A percentile compares a stretch with the other conserved stretches of the same genome.
phyloP scores from a whole-genome alignment of 2,113 vertebrate genomes.

The Onychostruthus taczanowskii region DNA sequence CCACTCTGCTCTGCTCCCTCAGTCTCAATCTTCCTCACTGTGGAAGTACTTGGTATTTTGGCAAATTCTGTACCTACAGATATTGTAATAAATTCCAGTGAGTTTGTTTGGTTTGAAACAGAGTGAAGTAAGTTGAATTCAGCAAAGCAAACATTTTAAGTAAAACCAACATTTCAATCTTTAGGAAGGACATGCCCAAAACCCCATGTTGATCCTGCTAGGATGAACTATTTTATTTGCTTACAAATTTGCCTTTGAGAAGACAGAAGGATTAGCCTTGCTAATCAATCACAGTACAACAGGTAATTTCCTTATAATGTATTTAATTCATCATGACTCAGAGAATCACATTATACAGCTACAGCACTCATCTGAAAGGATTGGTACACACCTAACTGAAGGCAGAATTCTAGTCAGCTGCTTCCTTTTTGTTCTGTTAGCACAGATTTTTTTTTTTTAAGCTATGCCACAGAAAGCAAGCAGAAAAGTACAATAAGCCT shows the following conservation, averaged over 20 bases:
- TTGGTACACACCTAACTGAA: background rate
- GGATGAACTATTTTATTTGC: background rate
- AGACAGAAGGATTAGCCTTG: background rate
- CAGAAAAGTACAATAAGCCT: background rate
- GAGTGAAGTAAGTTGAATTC: background rate
- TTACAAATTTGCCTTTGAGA: fast-evolving
- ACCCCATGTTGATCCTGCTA: background rate
- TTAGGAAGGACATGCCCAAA: background rate
- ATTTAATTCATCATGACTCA: background rate
- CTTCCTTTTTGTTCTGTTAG: background rate
- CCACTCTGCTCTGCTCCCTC: conserved; percentile 48
- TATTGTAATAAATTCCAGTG: background rate
- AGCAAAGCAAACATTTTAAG: background rate
- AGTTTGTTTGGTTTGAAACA: background rate
- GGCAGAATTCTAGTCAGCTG: background rate
- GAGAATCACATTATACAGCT: background rate
- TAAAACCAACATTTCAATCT: background rate
- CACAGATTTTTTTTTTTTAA: background rate
- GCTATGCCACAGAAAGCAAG: background rate
- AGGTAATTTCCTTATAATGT: background rate
- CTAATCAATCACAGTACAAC: background rate
- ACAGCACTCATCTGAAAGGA: background rate
- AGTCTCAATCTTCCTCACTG: conserved; percentile 19
- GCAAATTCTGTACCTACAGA: conserved; percentile 74
- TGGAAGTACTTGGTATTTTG: conserved; percentile 59